Evolutionary conservation across 2,888 invertebrate species (phyloP), one percentile per base, ranked within the genome.

Genomic region (Chloromyia formosa): DNA sequence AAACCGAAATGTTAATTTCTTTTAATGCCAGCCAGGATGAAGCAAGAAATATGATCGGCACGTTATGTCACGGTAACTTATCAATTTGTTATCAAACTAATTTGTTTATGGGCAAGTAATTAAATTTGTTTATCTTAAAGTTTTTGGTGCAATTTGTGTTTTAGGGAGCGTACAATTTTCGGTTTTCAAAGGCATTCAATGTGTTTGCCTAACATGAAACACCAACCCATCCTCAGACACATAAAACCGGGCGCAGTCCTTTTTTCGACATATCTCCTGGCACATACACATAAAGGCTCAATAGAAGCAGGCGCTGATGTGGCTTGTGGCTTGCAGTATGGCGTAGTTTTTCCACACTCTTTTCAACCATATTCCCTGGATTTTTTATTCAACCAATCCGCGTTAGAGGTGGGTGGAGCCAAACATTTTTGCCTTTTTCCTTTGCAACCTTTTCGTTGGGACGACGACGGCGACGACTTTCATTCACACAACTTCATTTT

Each of bases 61-160:
- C 56, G 60, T 35, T 35, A 35, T 12, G 49, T 10, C 16, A 49
- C 5, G 10, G 66, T 40, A 74, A 58, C 53, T 76, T 77, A 75
- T 77, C 77, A 77, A 75, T 77, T 77, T 77, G 77, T 77, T 77
- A 75, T 75, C 75, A 77, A 74, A 74, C 74, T 74, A 77, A 77
- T 77, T 77, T 77, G 77, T 77, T 75, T 77, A 77, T 74, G 74
- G 75, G 14, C 61, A 68, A 72, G 74, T 77, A 74, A 77, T 77
- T 77, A 75, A 77, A 77, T 77, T 77, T 77, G 74, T 77, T 77
- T 77, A 77, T 77, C 77, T 75, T 77, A 75, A 75, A 75, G 74
- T 75, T 74, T 72, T 71, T 71, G 56, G 64, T 68, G 69, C 62
- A 68, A 66, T 74, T 74, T 54, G 56, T 22, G 58, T 74, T 74